A percentile compares a stretch with the other conserved stretches of the same genome.
Conservation (phyloP, 2,797 vertebrate species). For the Gambusia yucatana region DNA sequence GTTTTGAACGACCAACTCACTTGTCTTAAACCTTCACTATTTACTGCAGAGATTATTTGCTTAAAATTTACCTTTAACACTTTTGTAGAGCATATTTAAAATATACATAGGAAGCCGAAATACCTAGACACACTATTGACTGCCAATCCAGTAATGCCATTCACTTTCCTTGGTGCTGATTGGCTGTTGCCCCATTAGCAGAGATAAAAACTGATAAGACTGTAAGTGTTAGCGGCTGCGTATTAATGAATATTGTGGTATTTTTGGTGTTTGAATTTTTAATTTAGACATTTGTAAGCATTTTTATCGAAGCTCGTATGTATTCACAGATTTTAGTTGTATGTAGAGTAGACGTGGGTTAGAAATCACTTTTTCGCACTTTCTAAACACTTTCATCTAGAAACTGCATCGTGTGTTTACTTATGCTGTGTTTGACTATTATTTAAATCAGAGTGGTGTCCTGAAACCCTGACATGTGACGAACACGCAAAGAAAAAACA, state of each 20-base stretch:
- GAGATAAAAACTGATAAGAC: neutral
- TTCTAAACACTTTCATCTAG: no score
- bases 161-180: neutral
- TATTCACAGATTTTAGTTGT: neutral
- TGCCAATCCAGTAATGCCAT: neutral
- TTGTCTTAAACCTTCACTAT: neutral
- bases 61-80: neutral
- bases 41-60: neutral
- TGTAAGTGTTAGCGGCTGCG: neutral
- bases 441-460: no score
- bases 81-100: neutral
- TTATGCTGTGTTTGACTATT: no score
- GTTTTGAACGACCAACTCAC: neutral
- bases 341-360: neutral
- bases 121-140: neutral
- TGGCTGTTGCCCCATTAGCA: neutral
- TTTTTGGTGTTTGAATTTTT: neutral
- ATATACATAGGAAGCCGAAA: neutral
- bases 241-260: neutral
- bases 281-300: neutral
- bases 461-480: no score
- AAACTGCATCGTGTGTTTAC: no score
- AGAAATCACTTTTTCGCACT: no score
- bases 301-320: neutral
- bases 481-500: no score